phyloP scores from a whole-genome alignment of 1,140 invertebrate species.

The Zophobas atratus region DNA sequence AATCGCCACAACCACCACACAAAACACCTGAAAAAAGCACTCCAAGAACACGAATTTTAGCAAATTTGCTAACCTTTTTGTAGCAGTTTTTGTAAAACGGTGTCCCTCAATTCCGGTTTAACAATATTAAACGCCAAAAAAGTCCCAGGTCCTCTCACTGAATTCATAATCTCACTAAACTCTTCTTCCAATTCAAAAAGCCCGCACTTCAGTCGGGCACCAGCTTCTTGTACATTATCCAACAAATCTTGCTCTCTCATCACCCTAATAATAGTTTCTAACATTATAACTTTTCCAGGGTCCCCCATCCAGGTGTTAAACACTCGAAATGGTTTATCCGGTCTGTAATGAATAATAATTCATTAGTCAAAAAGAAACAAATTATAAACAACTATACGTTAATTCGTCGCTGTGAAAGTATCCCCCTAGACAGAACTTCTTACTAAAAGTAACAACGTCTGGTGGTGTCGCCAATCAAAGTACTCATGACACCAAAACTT shows the following conservation, averaged over 20 bases:
- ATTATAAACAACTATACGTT: slow-evolving; percentile 70
- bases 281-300: slow-evolving; percentile 91
- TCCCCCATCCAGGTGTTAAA: slow-evolving; percentile 99
- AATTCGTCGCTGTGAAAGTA: slow-evolving; percentile 88
- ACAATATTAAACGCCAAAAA: slow-evolving; percentile 90
- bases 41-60: slow-evolving; percentile 63
- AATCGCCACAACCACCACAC: slow-evolving; percentile 88
- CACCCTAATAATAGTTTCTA: slow-evolving; percentile 90
- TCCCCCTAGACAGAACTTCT: slow-evolving; percentile 97
- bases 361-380: neutral
- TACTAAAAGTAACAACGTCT: slow-evolving; percentile 97
- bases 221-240: slow-evolving; percentile 81
- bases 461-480: slow-evolving; percentile 89
- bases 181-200: slow-evolving; percentile 81
- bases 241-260: slow-evolving; percentile 90
- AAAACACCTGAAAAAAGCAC: slow-evolving; percentile 82
- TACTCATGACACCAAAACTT: slow-evolving; percentile 98
- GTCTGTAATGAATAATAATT: slow-evolving; percentile 56
- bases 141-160: slow-evolving; percentile 91
- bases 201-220: slow-evolving; percentile 83
- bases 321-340: slow-evolving; percentile 88
- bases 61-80: slow-evolving; percentile 71
- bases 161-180: slow-evolving; percentile 82
- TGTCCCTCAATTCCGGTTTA: slow-evolving; percentile 80
- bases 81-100: slow-evolving; percentile 82